A percentile compares a stretch with the other conserved stretches of the same genome.
Conservation (phyloP, 1,140 invertebrate genomes). For the Lepidotrigona ventralis region DNA sequence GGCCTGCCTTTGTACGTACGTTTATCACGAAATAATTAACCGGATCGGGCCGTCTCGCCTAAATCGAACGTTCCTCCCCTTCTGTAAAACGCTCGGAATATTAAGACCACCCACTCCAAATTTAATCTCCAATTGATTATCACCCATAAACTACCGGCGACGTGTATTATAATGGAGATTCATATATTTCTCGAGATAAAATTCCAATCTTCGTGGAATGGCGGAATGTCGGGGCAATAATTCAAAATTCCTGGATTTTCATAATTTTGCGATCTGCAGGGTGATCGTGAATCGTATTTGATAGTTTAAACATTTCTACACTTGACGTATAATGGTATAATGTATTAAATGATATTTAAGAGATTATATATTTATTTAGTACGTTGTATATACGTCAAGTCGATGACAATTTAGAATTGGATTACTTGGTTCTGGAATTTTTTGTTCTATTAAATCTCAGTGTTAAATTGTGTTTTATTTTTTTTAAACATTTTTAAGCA, state of each 20-base stretch:
- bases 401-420: too few relatives aligned
- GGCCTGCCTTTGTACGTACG: not conserved
- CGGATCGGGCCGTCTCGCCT: not conserved
- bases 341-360: not conserved
- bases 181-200: not conserved
- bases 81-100: not conserved
- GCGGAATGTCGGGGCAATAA: not conserved
- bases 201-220: not conserved
- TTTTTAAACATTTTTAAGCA: too few relatives aligned
- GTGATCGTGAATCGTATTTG: not conserved
- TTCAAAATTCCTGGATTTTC: not conserved
- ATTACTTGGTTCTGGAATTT: too few relatives aligned
- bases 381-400: too few relatives aligned
- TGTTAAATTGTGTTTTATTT: too few relatives aligned
- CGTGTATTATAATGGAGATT: not conserved
- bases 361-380: too few relatives aligned
- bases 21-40: slow-evolving; percentile 26
- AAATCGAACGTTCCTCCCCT: not conserved
- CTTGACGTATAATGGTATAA: not conserved
- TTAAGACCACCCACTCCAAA: not conserved
- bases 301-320: not conserved
- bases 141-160: not conserved
- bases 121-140: not conserved
- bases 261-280: not conserved
- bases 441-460: too few relatives aligned